phyloP scores from a whole-genome alignment of 2,797 vertebrate species.

The Scleropages formosus region DNA sequence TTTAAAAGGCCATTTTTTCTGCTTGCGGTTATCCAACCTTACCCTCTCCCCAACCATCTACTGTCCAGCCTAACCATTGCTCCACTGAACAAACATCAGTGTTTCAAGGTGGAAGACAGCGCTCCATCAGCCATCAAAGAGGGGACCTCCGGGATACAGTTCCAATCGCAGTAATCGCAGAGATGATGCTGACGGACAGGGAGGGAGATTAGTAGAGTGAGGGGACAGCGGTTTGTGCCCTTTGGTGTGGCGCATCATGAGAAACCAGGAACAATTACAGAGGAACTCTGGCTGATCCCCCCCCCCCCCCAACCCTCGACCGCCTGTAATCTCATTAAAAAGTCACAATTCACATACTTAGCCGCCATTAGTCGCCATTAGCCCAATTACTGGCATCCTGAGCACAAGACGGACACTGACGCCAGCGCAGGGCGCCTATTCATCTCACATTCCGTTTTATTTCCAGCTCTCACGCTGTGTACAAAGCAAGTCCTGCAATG shows the following conservation, averaged over 20 bases:
- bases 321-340: constrained; percentile 69
- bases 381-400: constrained; percentile 58
- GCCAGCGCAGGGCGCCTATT: constrained; percentile 40
- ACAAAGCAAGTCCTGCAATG: constrained; percentile 43
- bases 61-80: background rate
- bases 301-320: constrained; percentile 49
- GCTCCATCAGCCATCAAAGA: background rate
- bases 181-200: constrained; percentile 5
- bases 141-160: background rate
- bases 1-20: background rate
- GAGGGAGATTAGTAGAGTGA: constrained; percentile 16
- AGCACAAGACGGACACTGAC: constrained; percentile 42
- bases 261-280: constrained; percentile 65
- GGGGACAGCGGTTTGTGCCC: background rate
- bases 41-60: no score
- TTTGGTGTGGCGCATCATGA: constrained; percentile 45
- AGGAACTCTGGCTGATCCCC: background rate
- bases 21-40: background rate
- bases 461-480: constrained; percentile 42
- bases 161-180: background rate
- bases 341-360: constrained; percentile 60
- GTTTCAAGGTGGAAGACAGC: background rate
- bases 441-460: constrained; percentile 34
- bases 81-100: background rate
- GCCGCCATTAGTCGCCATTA: constrained; percentile 63